Percentiles rank a stretch among this genome's conserved stretches.
phyloP scores from a whole-genome alignment of 2,888 invertebrate genomes.

The Belgica antarctica region DNA sequence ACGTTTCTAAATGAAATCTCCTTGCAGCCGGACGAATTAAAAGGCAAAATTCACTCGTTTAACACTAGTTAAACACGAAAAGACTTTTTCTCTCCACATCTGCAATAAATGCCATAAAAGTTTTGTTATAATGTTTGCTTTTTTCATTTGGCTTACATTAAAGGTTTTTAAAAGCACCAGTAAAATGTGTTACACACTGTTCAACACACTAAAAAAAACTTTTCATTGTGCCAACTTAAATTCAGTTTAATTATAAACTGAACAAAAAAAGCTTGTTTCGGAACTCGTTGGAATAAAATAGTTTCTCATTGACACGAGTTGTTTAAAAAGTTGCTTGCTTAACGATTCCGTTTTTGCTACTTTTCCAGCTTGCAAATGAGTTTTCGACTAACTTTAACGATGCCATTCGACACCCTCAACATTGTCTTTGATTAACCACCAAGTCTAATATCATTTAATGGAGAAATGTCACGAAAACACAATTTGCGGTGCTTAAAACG shows the following conservation, averaged over 20 bases:
- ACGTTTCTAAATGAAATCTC: too few relatives aligned
- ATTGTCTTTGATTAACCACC: not conserved
- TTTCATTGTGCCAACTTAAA: not conserved
- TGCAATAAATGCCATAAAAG: not conserved
- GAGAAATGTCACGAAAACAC: not conserved
- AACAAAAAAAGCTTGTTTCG: constrained; percentile 3
- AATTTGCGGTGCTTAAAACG: not conserved
- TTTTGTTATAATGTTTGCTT: not conserved
- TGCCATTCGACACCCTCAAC: not conserved
- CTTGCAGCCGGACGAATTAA: too few relatives aligned
- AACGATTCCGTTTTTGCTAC: not conserved
- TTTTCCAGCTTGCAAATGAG: not conserved
- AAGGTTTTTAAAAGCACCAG: too few relatives aligned
- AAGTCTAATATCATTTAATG: not conserved
- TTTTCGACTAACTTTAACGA: not conserved
- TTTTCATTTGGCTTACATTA: not conserved
- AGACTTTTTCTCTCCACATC: not conserved
- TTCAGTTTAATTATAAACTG: not conserved
- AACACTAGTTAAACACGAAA: not conserved
- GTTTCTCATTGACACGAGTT: not conserved
- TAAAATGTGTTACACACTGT: not conserved
- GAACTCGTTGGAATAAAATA: not conserved
- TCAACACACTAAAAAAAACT: not conserved
- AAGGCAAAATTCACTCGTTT: not conserved
- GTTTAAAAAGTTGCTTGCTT: not conserved